Evolutionary conservation across 1,140 invertebrate species (phyloP).

Genomic region (Euura saliciscinereae): DNA sequence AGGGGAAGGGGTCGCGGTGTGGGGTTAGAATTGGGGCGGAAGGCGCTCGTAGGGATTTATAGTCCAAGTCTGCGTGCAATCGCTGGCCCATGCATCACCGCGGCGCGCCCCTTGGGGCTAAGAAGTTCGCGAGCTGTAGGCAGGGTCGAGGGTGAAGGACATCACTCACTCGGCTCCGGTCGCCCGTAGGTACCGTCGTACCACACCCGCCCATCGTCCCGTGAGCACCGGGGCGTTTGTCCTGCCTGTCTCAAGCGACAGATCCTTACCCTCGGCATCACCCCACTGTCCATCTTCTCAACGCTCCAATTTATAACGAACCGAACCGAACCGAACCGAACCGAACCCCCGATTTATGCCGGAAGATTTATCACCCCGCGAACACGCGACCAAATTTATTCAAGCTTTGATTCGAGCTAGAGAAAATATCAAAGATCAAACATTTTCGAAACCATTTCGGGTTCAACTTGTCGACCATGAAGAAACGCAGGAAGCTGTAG

Average conservation of each 20-base stretch:
- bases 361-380: no score
- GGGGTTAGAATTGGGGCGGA: conserved; percentile 10
- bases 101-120: conserved; percentile 18
- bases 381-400: no score
- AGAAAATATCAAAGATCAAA: neutral
- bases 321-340: conserved; percentile 17
- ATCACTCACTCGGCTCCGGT: conserved; percentile 27
- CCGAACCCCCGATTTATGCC: neutral
- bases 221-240: conserved; percentile 15
- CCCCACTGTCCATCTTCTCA: conserved; percentile 20
- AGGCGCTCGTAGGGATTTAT: conserved; percentile 36
- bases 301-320: conserved; percentile 14
- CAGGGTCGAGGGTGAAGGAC: conserved; percentile 36
- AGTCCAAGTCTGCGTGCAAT: conserved; percentile 44
- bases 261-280: conserved; percentile 23
- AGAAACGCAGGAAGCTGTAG: conserved; percentile 23
- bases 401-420: neutral
- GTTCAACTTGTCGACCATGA: conserved; percentile 30
- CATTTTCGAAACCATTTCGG: conserved; percentile 16
- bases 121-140: conserved; percentile 29
- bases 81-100: conserved; percentile 38
- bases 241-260: conserved; percentile 24
- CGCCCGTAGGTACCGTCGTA: conserved; percentile 9
- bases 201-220: neutral
- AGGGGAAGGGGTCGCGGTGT: conserved; percentile 4